phyloP scores from a whole-genome alignment of 2,113 vertebrate genomes.

The Phylloscopus trochilus region DNA sequence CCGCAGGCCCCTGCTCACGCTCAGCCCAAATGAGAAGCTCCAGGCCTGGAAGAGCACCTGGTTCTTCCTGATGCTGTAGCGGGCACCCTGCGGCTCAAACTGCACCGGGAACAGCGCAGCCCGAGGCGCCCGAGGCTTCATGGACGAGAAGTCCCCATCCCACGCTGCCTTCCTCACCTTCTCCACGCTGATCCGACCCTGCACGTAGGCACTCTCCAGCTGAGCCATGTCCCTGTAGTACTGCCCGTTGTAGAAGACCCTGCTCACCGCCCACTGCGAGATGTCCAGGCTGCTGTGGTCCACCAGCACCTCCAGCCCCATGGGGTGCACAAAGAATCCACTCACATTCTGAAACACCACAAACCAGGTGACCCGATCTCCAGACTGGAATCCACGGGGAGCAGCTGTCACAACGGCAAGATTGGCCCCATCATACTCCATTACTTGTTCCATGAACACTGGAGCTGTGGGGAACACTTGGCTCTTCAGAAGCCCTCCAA shows the following conservation, averaged over 20 bases:
- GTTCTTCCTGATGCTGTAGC: constrained; percentile 77
- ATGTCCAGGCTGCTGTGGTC: constrained; percentile 66
- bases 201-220: constrained; percentile 69
- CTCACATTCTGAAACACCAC: constrained; percentile 58
- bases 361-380: constrained; percentile 66
- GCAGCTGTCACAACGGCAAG: too few species aligned
- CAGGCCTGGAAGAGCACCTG: constrained; percentile 80
- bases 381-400: constrained; percentile 38
- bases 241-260: constrained; percentile 68
- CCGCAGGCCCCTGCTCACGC: constrained; percentile 79
- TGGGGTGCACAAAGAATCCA: constrained; percentile 63
- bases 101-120: constrained; percentile 68
- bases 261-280: constrained; percentile 45
- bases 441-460: background rate
- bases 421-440: too few species aligned
- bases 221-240: constrained; percentile 71
- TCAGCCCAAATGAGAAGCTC: constrained; percentile 87
- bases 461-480: constrained; percentile 50
- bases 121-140: constrained; percentile 66
- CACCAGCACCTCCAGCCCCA: constrained; percentile 73
- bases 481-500: background rate
- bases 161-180: constrained; percentile 1
- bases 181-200: constrained; percentile 38
- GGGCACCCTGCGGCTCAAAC: constrained; percentile 77
- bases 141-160: constrained; percentile 71